A percentile compares a stretch with the other conserved stretches of the same genome.
These are phyloP conservation scores for Melipona beecheii DNA, from an alignment of 2,888 invertebrate genomes.

Conservation along the genomic window DNA sequence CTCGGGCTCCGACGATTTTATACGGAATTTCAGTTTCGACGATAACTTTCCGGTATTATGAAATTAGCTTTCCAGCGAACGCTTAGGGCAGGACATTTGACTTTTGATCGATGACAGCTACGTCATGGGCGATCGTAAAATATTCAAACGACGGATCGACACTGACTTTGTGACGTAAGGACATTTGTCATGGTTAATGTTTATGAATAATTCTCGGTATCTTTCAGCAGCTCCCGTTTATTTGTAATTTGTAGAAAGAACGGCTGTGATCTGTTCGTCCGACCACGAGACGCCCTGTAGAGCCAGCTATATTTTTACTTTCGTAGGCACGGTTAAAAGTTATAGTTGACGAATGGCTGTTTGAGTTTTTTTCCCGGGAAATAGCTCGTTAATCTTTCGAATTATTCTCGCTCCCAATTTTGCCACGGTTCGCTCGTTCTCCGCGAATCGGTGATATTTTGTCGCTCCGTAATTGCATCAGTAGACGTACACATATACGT, in stretches of 20 bases:
- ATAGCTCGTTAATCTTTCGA: constrained; percentile 81
- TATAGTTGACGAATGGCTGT: constrained; percentile 80
- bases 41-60: constrained; percentile 58
- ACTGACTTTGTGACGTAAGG: neutral
- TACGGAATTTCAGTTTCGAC: constrained; percentile 57
- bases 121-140: constrained; percentile 2
- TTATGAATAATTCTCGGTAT: constrained; percentile 26
- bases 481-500: neutral
- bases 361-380: constrained; percentile 77
- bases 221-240: constrained; percentile 59
- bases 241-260: constrained; percentile 72
- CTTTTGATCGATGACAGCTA: constrained; percentile 54
- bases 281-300: constrained; percentile 64
- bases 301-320: constrained; percentile 74
- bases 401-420: constrained; percentile 79
- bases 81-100: constrained; percentile 10
- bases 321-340: constrained; percentile 75
- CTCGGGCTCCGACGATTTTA: constrained; percentile 49
- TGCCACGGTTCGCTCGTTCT: constrained; percentile 50
- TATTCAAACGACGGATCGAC: neutral
- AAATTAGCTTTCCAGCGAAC: constrained; percentile 33
- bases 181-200: neutral
- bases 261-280: constrained; percentile 58
- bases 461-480: constrained; percentile 32
- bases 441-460: constrained; percentile 65